Conservation (phyloP, 35 echinoderm and acorn worm genomes). For the Ophioderma brevispina region DNA sequence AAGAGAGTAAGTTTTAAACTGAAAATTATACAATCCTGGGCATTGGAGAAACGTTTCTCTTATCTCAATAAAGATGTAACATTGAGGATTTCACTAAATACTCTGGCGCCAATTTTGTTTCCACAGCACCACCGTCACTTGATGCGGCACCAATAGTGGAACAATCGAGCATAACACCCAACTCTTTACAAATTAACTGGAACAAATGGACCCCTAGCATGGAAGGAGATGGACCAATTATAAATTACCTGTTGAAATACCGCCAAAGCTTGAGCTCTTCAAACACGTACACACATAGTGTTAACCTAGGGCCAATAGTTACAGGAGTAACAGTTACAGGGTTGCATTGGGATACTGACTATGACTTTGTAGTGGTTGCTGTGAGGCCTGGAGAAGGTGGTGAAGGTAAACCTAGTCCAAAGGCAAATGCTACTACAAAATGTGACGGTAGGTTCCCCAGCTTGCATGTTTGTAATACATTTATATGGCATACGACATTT, state of each 20-base stretch:
- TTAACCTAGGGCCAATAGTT: neutral
- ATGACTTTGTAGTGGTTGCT: conserved; percentile 38
- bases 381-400: conserved; percentile 15
- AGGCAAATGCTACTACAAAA: neutral
- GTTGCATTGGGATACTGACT: conserved; percentile 24
- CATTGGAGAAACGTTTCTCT: too few species aligned
- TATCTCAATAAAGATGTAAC: neutral
- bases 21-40: neutral
- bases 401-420: conserved; percentile 11
- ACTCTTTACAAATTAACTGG: neutral
- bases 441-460: conserved; percentile 20
- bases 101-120: neutral
- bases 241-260: neutral
- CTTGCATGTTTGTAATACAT: too few species aligned
- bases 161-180: neutral
- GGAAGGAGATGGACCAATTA: neutral
- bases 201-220: neutral
- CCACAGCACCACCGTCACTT: neutral
- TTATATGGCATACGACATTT: too few species aligned
- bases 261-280: too few species aligned
- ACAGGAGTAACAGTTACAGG: neutral
- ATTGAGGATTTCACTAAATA: neutral
- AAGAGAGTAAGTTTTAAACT: neutral
- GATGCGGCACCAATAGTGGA: neutral
- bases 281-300: neutral